A percentile compares a stretch with the other conserved stretches of the same genome.
Evolutionary conservation across 2,797 vertebrate genomes (phyloP).

Genomic region (Carduelis carduelis): DNA sequence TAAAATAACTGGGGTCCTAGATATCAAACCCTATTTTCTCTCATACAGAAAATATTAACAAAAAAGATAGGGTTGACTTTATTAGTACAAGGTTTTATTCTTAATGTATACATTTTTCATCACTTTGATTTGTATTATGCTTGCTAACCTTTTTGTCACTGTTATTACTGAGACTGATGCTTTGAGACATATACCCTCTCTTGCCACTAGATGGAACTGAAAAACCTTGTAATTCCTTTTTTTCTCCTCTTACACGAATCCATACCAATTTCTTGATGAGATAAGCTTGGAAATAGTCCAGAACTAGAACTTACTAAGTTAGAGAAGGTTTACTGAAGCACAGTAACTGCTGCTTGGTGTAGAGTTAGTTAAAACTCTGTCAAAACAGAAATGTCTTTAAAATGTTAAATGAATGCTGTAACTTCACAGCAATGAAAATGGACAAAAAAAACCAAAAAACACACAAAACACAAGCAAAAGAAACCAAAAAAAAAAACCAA

Average conservation of each 20-base stretch:
- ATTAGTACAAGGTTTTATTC: background rate
- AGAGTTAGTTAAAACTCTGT: background rate
- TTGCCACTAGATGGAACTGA: constrained; percentile 73
- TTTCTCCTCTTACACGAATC: background rate
- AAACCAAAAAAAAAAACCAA: background rate
- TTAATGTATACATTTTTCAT: background rate
- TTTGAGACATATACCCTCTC: background rate
- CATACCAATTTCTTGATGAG: background rate
- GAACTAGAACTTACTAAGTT: background rate
- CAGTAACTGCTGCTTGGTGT: background rate
- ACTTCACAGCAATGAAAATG: background rate
- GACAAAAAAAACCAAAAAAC: background rate
- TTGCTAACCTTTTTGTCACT: background rate
- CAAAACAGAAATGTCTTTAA: background rate
- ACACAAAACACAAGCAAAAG: background rate
- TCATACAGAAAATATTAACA: background rate
- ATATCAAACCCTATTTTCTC: background rate
- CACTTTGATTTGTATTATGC: background rate
- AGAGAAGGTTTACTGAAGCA: background rate
- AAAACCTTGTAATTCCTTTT: constrained; percentile 57
- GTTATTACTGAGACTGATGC: background rate
- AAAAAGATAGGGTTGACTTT: fast-evolving
- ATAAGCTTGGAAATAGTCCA: background rate
- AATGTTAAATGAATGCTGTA: background rate
- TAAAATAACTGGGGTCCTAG: background rate